These are phyloP conservation scores for Leptinotarsa defecta DNA, from an alignment of 1,140 invertebrate species.

Conservation along the genomic window DNA sequence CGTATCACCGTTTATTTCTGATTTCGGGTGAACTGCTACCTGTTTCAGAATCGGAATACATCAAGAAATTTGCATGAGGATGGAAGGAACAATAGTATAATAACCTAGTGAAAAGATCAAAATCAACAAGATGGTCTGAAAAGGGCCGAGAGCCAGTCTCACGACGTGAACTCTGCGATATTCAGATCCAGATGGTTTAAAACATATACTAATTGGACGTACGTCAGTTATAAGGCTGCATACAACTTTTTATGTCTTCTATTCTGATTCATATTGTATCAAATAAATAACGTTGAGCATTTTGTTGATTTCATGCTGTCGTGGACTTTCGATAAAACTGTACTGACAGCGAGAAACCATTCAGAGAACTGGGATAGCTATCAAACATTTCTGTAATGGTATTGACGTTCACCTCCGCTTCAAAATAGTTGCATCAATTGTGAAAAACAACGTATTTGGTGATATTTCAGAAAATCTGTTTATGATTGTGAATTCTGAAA, in stretches of 20 bases:
- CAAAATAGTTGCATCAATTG: neutral
- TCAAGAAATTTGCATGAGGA: conserved; percentile 41
- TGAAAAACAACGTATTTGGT: too few species aligned
- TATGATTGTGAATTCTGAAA: too few species aligned
- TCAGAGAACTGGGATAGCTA: neutral
- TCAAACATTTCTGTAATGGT: neutral
- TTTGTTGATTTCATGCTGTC: conserved; percentile 25
- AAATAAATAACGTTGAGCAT: conserved; percentile 25
- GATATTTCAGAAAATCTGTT: too few species aligned
- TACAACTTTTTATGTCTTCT: conserved; percentile 25
- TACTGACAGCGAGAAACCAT: neutral
- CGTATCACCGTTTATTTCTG: neutral
- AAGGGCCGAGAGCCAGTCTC: conserved; percentile 39
- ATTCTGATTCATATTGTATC: conserved; percentile 31
- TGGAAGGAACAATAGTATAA: conserved; percentile 49
- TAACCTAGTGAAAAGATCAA: conserved; percentile 47
- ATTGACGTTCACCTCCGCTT: neutral
- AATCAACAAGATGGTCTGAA: conserved; percentile 42
- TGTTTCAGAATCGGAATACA: conserved; percentile 28
- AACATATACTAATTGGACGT: conserved; percentile 50
- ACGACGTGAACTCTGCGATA: conserved; percentile 42
- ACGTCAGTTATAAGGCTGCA: conserved; percentile 35
- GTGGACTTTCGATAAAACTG: neutral
- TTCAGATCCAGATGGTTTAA: conserved; percentile 47
- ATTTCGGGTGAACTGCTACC: conserved; percentile 31